These are phyloP conservation scores for Vulpes lagopus DNA, from an alignment of 2,113 vertebrate genomes.

Conservation along the genomic window DNA sequence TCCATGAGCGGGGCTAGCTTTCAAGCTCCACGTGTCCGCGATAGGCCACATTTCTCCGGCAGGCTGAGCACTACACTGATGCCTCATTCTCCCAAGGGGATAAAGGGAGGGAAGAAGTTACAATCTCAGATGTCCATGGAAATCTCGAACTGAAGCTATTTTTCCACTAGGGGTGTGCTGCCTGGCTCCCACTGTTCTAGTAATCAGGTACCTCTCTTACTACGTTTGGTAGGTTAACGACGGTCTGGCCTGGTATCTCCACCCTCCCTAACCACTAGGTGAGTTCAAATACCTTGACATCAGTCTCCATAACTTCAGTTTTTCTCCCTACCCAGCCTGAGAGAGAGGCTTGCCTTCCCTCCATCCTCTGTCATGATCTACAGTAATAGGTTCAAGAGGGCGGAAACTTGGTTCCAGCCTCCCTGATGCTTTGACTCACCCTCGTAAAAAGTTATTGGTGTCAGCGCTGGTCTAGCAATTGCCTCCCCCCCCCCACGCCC, in stretches of 20 bases:
- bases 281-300: background rate
- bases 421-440: slow-evolving; percentile 76
- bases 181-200: background rate
- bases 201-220: background rate
- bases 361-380: slow-evolving; percentile 74
- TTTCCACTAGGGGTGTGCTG: background rate
- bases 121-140: background rate
- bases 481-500: background rate
- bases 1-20: background rate
- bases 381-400: slow-evolving; percentile 82
- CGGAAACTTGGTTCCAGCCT: slow-evolving; percentile 73
- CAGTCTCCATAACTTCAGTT: background rate
- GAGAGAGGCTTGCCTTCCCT: slow-evolving; percentile 75
- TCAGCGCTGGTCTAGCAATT: slow-evolving; percentile 71
- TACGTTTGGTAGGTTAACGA: background rate
- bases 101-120: background rate
- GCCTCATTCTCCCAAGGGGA: background rate
- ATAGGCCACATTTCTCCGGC: background rate
- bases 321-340: background rate
- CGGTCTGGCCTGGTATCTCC: background rate
- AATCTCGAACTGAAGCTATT: background rate
- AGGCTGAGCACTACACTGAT: background rate
- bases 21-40: background rate
- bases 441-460: slow-evolving; percentile 83
- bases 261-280: background rate